Percentiles rank a stretch among this genome's conserved stretches.
phyloP scores from a whole-genome alignment of 2,888 invertebrate species.

The Imbricaverruca yamaguchii region DNA sequence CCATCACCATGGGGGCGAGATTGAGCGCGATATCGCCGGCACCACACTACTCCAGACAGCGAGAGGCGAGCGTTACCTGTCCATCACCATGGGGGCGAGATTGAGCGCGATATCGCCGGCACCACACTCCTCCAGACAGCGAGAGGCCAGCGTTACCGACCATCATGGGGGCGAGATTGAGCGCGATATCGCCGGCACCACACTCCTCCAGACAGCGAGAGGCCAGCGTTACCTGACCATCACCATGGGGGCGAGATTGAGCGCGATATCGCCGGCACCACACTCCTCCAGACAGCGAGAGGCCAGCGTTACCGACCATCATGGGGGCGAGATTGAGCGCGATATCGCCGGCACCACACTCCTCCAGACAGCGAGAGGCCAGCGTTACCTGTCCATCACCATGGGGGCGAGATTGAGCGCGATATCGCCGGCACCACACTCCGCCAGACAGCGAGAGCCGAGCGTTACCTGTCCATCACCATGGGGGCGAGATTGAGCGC shows the following conservation, averaged over 20 bases:
- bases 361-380: slow-evolving; percentile 25
- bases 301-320: neutral
- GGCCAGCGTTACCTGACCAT: no score
- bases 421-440: no score
- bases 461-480: neutral
- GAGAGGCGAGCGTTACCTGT: no score
- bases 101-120: no score
- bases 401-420: no score
- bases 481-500: slow-evolving; percentile 29
- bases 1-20: slow-evolving; percentile 26
- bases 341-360: slow-evolving; percentile 22
- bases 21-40: slow-evolving; percentile 28
- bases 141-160: neutral
- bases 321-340: slow-evolving; percentile 29
- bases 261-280: no score
- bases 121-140: no score
- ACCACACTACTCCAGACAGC: slow-evolving; percentile 23
- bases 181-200: slow-evolving; percentile 23
- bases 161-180: slow-evolving; percentile 29
- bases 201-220: slow-evolving; percentile 25
- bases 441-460: no score
- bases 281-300: no score
- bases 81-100: no score
- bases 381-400: no score
- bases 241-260: no score